Percentiles rank a stretch among this genome's conserved stretches.
Evolutionary conservation across 2,797 vertebrate genomes (phyloP).

Genomic region (Notolabrus celidotus): DNA sequence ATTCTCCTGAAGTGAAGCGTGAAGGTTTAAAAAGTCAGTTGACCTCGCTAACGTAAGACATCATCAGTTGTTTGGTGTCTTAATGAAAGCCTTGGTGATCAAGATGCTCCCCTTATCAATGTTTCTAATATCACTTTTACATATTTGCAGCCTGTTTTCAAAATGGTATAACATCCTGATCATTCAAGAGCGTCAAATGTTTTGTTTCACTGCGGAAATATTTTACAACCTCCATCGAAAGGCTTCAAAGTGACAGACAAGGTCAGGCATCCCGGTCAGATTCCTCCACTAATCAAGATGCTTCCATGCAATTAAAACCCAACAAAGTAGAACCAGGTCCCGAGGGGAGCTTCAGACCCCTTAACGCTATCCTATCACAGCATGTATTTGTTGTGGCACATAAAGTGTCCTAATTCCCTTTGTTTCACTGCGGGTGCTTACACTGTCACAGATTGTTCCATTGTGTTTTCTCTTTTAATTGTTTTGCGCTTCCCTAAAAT

Average conservation of each 20-base stretch:
- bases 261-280: slow-evolving; percentile 56
- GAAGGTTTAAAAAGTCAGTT: neutral
- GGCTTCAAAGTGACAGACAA: slow-evolving; percentile 48
- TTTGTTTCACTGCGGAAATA: slow-evolving; percentile 17
- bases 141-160: no score
- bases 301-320: slow-evolving; percentile 55
- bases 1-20: neutral
- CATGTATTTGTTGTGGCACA: slow-evolving; percentile 59
- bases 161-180: no score
- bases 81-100: neutral
- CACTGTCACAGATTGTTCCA: slow-evolving; percentile 64
- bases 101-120: neutral
- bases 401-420: slow-evolving; percentile 66
- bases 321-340: slow-evolving; percentile 24
- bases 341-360: slow-evolving; percentile 26
- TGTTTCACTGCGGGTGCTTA: slow-evolving; percentile 64
- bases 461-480: slow-evolving; percentile 77
- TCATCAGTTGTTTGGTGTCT: neutral
- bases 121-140: neutral
- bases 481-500: slow-evolving; percentile 79
- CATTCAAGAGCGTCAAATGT: neutral
- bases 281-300: slow-evolving; percentile 18
- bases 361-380: slow-evolving; percentile 41
- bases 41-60: neutral
- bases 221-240: slow-evolving; percentile 37